Evolutionary conservation across 1,140 invertebrate species (phyloP), one percentile per base, ranked within the genome.

Genomic region (Nephotettix cincticeps): DNA sequence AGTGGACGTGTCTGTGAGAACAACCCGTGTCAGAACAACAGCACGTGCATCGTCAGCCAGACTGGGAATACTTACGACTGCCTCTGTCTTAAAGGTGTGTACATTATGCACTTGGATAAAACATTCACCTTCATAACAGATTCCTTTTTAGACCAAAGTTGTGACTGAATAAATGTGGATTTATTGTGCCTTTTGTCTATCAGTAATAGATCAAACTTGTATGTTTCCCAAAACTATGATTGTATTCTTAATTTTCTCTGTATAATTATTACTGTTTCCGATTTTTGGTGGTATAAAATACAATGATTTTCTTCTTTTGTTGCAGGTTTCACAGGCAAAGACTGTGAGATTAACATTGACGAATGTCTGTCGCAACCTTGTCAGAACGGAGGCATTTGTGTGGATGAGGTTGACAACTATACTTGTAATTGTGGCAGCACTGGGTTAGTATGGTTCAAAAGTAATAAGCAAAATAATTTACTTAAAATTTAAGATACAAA

Each of bases 351-450:
- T 27, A 83, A 93, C 76, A 83, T 90, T 32, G 87, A 91, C 77
- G 91, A 93, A 77, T 93, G 89, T 80, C 80, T 82, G 71, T 82
- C 85, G 19, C 86, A 85, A 72, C 93, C 93, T 0, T 99, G 97
- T 81, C 83, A 88, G 70, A 91, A 98, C 82, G 89, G 89, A 66
- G 94, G 94, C 43, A 86, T 86, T 36, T 97, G 95, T 81, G 83
- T 88, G 19, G 92, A 95, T 80, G 86, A 86, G 14, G 82, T 89
- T 64, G 90, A 92, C 80, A 91, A 90, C 75, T 96, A 90, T 79
- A 90, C 86, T 1, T 97, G 95, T 80, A 84, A 85, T 76, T 93
- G 91, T 80, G 81, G 83, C 21, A 84, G 84, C 70, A 92, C 91
- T 3, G 91, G 80, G 81, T 81, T 73, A 75, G 75, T 36, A 14